Percentiles rank a stretch among this genome's conserved stretches.
phyloP scores from a whole-genome alignment of 2,888 invertebrate species.

The Augochlorella aurata region DNA sequence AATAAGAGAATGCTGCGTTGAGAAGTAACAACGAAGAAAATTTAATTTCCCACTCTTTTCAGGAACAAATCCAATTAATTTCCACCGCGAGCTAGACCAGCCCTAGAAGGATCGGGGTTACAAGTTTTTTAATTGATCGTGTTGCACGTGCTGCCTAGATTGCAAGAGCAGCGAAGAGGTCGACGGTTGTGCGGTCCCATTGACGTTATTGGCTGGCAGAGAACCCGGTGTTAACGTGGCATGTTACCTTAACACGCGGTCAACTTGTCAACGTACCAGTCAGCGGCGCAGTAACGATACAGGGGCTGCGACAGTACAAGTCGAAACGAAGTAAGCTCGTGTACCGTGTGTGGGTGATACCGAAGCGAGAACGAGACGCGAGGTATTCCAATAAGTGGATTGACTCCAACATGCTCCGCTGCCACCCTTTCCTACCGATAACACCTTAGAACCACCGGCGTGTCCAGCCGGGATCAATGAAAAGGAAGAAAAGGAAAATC shows the following conservation, averaged over 20 bases:
- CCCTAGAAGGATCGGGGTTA: neutral
- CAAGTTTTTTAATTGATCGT: constrained; percentile 7
- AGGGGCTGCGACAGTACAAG: constrained; percentile 73
- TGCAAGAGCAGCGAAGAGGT: neutral
- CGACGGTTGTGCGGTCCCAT: constrained; percentile 45
- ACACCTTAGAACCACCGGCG: constrained; percentile 51
- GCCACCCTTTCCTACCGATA: constrained; percentile 64
- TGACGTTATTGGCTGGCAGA: constrained; percentile 68
- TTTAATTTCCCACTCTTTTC: constrained; percentile 11
- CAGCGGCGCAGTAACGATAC: constrained; percentile 42
- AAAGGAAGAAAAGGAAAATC: constrained; percentile 39
- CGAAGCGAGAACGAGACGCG: constrained; percentile 70
- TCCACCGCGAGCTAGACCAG: neutral
- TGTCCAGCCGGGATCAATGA: constrained; percentile 56
- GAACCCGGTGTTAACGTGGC: constrained; percentile 60
- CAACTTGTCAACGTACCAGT: constrained; percentile 39
- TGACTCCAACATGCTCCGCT: constrained; percentile 73
- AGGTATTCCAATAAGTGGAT: constrained; percentile 78
- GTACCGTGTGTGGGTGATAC: constrained; percentile 65
- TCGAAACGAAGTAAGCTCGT: constrained; percentile 71
- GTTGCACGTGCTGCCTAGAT: constrained; percentile 17
- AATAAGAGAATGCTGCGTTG: constrained; percentile 4
- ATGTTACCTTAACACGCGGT: constrained; percentile 54
- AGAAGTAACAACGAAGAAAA: constrained; percentile 10
- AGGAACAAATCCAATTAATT: constrained; percentile 8